Evolutionary conservation across 1,140 invertebrate genomes (phyloP).

Genomic region (Polypedilum vanderplanki): DNA sequence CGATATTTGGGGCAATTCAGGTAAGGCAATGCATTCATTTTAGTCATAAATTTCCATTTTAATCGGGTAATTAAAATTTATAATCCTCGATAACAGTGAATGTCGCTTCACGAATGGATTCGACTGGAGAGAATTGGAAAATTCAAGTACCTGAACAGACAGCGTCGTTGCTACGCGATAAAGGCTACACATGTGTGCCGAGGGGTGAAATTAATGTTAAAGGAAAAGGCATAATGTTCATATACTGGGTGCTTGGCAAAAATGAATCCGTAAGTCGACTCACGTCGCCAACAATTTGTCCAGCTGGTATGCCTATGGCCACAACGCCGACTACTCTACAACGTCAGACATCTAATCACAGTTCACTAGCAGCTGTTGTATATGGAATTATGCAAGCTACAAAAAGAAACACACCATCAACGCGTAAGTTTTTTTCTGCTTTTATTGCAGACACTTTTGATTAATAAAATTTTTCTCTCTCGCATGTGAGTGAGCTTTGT

Average conservation of each 20-base stretch:
- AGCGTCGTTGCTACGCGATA: conserved; percentile 49
- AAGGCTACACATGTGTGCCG: conserved; percentile 46
- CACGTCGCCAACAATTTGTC: conserved; percentile 39
- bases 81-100: conserved; percentile 64
- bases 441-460: not conserved
- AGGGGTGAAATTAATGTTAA: conserved; percentile 84
- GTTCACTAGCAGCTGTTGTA: conserved; percentile 75
- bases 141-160: conserved; percentile 84
- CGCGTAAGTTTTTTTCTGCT: conserved; percentile 39
- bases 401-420: conserved; percentile 50
- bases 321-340: conserved; percentile 44
- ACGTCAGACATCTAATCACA: conserved; percentile 64
- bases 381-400: conserved; percentile 77
- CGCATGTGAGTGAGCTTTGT: too few species aligned
- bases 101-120: conserved; percentile 90
- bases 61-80: not conserved
- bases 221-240: conserved; percentile 92
- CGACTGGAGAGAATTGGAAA: conserved; percentile 75
- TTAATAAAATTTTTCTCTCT: not conserved
- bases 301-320: conserved; percentile 39
- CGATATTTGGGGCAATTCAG: conserved; percentile 84
- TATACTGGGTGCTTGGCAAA: conserved; percentile 75
- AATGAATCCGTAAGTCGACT: conserved; percentile 46
- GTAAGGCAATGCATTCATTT: not conserved
- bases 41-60: not conserved